Evolutionary conservation across 2,113 vertebrate species (phyloP).

Genomic region (Bagarius yarrelli): DNA sequence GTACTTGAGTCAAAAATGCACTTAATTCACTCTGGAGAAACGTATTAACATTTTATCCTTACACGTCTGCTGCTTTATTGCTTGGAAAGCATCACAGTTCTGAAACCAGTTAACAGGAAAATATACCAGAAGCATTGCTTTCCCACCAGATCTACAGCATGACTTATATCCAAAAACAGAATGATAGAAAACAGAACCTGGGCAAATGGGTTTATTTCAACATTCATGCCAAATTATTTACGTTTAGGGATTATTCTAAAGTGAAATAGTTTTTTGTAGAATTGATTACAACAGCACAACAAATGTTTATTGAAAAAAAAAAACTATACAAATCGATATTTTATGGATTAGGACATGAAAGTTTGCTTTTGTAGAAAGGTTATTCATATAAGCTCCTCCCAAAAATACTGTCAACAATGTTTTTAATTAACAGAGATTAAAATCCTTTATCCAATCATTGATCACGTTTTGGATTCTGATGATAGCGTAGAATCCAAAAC

Average conservation of each 20-base stretch:
- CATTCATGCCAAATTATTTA: no score
- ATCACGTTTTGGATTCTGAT: not conserved
- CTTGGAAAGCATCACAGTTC: not conserved
- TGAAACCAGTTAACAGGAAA: not conserved
- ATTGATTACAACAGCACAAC: no score
- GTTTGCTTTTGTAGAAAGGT: no score
- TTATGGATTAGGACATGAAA: no score
- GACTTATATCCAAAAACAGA: no score
- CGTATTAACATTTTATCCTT: not conserved
- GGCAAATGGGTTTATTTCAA: no score
- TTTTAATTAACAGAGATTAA: not conserved
- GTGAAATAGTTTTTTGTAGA: no score
- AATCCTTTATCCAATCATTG: not conserved
- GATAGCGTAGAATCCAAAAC: no score
- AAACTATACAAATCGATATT: no score
- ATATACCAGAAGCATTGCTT: not conserved
- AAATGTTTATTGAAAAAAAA: no score
- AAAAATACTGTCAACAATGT: not conserved
- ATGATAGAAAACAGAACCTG: no score
- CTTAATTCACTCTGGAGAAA: not conserved
- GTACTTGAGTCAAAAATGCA: not conserved
- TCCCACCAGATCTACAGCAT: not conserved
- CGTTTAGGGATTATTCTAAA: no score
- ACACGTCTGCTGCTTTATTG: not conserved
- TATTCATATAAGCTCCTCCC: not conserved